Evolutionary conservation across 2,113 vertebrate genomes (phyloP), one percentile per base, ranked within the genome.

Genomic region (Oryzias melastigma): DNA sequence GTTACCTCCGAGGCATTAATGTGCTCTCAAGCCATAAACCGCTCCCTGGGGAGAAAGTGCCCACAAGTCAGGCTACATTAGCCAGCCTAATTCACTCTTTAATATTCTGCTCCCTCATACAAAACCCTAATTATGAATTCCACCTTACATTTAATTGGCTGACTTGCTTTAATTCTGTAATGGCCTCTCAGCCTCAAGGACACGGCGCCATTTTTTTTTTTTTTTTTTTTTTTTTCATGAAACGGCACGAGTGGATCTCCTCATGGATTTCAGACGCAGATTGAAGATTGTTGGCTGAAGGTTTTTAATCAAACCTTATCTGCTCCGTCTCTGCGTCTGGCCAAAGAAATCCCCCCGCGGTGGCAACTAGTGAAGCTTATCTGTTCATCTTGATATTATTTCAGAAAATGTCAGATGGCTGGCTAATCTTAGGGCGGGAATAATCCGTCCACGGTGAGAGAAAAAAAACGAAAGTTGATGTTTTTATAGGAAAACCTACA

Each of bases 221-320:
- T 61, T 51, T 62, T 50, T 42, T 48, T 19, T 14, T 68, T 25
- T 43, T 57, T 49, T 43, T 10, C 27, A 79, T 84, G 62, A 52
- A 70, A 52, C 62, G 63, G 55, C 25, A 57, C 35, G 40, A 73
- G 50, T 5, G 19, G 54, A 65, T 43, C 47, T 58, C 18, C 29
- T 51, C 65, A 45, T 52, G 52, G 53, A 63, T 68, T 75, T 44
- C 22, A 53, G 45, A 72, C 60, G 62, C 59, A 73, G 60, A 78
- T 74, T 52, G 29, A 15, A 64, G 48, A 15, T 18, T 74, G 45
- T 74, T 58, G 48, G 3, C 62, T 64, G 65, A 51, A 65, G 46
- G 61, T 65, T 62, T 68, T 73, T 76, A 65, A 79, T 73, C 71
- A 73, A 73, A 73, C 75, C 40, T 53, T 50, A 59, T 68, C 58